These are phyloP conservation scores for Colistium nudipinnis DNA, from an alignment of 2,113 vertebrate genomes.

Conservation along the genomic window DNA sequence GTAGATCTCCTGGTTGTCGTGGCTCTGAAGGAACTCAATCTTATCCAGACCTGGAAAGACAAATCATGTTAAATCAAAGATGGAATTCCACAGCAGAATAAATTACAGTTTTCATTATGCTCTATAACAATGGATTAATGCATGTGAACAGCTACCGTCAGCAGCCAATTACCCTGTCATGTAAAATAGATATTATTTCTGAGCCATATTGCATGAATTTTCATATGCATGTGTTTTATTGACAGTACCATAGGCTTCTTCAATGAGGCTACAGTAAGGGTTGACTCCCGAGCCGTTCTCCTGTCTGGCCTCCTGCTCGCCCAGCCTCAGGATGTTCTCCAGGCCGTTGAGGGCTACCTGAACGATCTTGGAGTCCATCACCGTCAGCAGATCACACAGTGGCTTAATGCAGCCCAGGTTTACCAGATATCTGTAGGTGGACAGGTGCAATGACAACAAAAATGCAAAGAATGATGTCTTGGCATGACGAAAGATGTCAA, in stretches of 20 bases:
- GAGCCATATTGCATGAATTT: not conserved
- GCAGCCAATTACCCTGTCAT: not conserved
- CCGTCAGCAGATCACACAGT: constrained; percentile 94
- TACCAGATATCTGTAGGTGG: constrained; percentile 87
- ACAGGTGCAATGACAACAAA: not conserved
- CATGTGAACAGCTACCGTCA: not conserved
- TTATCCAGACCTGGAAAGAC: constrained; percentile 90
- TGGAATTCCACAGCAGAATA: not conserved
- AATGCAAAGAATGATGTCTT: not conserved
- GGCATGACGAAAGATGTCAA: too few species aligned
- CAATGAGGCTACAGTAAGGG: constrained; percentile 96
- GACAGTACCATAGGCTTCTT: constrained; percentile 93
- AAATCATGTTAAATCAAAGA: not conserved
- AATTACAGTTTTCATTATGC: too few species aligned
- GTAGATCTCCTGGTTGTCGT: constrained; percentile 99
- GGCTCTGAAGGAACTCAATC: constrained; percentile 98
- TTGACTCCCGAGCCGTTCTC: constrained; percentile 88
- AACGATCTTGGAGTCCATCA: constrained; percentile 99
- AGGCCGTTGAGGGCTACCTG: constrained; percentile 95
- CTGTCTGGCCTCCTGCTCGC: constrained; percentile 96
- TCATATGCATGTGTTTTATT: not conserved
- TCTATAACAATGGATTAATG: not conserved
- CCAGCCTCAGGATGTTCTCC: constrained; percentile 95
- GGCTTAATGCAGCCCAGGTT: constrained; percentile 97
- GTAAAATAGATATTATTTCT: not conserved